Conservation (phyloP, 1,140 invertebrate species). For the Thaumetopoea pityocampa region DNA sequence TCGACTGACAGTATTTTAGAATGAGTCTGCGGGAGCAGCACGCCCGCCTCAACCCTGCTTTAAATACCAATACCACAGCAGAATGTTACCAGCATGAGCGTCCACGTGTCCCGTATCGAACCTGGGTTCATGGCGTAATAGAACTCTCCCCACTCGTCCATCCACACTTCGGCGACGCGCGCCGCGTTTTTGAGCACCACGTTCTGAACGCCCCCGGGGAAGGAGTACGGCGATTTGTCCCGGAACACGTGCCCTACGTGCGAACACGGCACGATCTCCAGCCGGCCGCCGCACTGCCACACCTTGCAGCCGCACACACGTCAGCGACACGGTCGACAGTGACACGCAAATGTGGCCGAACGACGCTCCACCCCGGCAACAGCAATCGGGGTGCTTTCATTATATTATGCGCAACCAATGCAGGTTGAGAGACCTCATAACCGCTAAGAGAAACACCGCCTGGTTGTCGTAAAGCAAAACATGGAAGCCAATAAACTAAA, state of each 20-base stretch:
- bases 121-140: constrained; percentile 99
- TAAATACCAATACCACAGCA: constrained; percentile 9
- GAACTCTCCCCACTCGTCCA: constrained; percentile 99
- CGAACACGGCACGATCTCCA: constrained; percentile 97
- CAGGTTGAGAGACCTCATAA: too few relatives aligned
- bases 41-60: not conserved
- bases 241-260: constrained; percentile 99
- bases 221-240: constrained; percentile 99
- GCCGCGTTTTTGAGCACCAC: constrained; percentile 97
- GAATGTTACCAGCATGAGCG: constrained; percentile 23
- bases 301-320: constrained; percentile 81
- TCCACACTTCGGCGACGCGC: constrained; percentile 97
- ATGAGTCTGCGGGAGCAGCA: too few relatives aligned
- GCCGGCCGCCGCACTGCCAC: constrained; percentile 97
- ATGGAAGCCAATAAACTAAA: constrained; percentile 1
- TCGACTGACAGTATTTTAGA: too few relatives aligned
- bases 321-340: too few relatives aligned
- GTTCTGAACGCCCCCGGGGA: constrained; percentile 98
- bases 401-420: too few relatives aligned
- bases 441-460: too few relatives aligned
- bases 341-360: not conserved
- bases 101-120: constrained; percentile 74
- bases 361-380: too few relatives aligned
- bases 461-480: too few relatives aligned
- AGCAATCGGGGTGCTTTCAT: too few relatives aligned